A percentile compares a stretch with the other conserved stretches of the same genome.
These are phyloP conservation scores for Aphelenchoides besseyi DNA, from an alignment of 1,140 invertebrate genomes.

Conservation along the genomic window DNA sequence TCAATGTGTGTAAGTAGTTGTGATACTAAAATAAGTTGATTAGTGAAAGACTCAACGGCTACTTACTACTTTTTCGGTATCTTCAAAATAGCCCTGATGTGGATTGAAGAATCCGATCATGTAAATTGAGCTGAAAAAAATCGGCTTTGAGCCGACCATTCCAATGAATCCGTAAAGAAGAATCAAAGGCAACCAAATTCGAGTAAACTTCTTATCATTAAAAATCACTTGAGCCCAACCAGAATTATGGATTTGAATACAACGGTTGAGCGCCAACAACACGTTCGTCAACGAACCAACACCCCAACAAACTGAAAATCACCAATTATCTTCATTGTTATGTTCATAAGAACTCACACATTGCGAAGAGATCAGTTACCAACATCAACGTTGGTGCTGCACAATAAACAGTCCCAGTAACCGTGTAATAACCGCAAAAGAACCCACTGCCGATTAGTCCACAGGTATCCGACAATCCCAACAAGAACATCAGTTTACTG, in stretches of 20 bases:
- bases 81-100: slow-evolving; percentile 17
- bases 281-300: slow-evolving; percentile 7
- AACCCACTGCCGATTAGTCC: slow-evolving; percentile 2
- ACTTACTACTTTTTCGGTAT: background rate
- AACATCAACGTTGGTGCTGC: slow-evolving; percentile 5
- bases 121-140: slow-evolving; percentile 8
- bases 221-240: background rate
- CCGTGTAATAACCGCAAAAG: slow-evolving; percentile 15
- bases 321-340: background rate
- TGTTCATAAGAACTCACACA: slow-evolving; percentile 7
- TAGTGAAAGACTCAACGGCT: background rate
- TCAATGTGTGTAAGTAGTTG: slow-evolving; percentile 11
- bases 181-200: background rate
- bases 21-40: slow-evolving; percentile 4
- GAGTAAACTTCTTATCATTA: background rate
- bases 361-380: background rate
- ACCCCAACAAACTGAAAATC: slow-evolving; percentile 1
- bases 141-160: slow-evolving; percentile 6
- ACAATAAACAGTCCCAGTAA: slow-evolving; percentile 13
- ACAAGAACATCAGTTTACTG: slow-evolving; percentile 18
- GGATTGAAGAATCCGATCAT: slow-evolving; percentile 16
- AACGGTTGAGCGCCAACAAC: slow-evolving; percentile 11
- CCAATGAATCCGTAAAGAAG: background rate
- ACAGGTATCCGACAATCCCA: slow-evolving; percentile 6
- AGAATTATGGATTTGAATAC: slow-evolving; percentile 10